Base-by-base conservation (phyloP, 2,113 vertebrate genomes). In the Rallus limicola region DNA sequence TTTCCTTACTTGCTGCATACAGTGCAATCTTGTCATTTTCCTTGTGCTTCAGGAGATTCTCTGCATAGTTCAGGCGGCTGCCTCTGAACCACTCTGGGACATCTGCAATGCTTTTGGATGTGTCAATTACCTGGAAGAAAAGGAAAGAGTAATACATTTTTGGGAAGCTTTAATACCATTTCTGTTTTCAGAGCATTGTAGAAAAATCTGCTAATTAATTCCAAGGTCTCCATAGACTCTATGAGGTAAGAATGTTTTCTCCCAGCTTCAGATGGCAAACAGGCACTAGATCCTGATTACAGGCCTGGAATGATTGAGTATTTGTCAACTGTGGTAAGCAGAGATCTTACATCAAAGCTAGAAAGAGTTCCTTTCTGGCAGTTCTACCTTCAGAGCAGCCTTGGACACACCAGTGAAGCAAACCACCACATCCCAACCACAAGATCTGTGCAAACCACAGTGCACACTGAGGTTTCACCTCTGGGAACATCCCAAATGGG, bases 61-160 rank as follows among this genome's bases (percentile, higher is more conserved):
- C 99, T 0, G 99, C 99, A 3, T 99, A 99, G 98, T 99, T 99
- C 19, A 99, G 97, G 0, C 98, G 98, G 59, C 99, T 99, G 28
- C 99, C 99, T 95, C 91, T 98, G 94, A 99, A 99, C 99, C 99
- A 99, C 87, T 99, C 99, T 0, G 99, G 99, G 60, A 99, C 96
- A 16, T 99, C 99, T 0, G 98, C 98, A 19, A 99, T 98, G 5
- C 96, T 98, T 96, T 99, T 99, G 5, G 98, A 98, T 1, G 93
- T 95, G 89, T 99, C 99, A 90, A 99, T 97, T 60, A 99, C 99
- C 99, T 99, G 82, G 3, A 3, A 19, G n/a, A 82, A 2, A n/a
- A 12, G 21, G 23, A 48, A 6, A 48, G 44, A 46, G 17, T 0
- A 31, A 18, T 1, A 64, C 6, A 20, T 5, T 62, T 52, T 42